Evolutionary conservation across 2,797 vertebrate species (phyloP).

Genomic region (Myotis pilosus): DNA sequence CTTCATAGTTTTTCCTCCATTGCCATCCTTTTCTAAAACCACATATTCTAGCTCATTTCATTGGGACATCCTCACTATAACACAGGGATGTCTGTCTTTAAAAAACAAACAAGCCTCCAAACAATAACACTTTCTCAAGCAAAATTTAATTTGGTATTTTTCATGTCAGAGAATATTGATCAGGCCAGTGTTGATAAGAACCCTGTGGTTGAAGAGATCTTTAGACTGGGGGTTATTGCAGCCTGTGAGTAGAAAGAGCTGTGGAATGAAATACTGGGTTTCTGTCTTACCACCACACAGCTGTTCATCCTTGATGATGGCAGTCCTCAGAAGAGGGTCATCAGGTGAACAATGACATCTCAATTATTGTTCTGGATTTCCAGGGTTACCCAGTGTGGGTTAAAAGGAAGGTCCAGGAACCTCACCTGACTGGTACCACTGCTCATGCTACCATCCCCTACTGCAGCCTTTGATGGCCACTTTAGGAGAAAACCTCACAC

Average conservation of each 20-base stretch:
- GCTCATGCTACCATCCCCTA: background rate
- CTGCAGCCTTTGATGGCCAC: background rate
- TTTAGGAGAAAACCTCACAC: background rate
- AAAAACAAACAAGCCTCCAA: background rate
- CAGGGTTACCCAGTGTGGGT: background rate
- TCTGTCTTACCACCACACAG: background rate
- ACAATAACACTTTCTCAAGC: background rate
- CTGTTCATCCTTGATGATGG: background rate
- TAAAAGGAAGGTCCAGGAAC: background rate
- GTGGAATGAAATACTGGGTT: background rate
- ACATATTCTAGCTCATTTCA: background rate
- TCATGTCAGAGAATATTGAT: background rate
- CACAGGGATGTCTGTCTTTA: background rate
- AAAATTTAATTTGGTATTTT: background rate
- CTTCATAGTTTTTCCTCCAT: background rate
- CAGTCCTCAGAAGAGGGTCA: background rate
- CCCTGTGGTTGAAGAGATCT: background rate
- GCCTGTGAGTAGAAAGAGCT: background rate
- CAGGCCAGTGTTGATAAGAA: background rate
- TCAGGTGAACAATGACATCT: background rate
- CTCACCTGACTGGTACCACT: background rate
- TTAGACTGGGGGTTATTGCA: background rate
- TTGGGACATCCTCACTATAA: background rate
- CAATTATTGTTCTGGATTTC: background rate
- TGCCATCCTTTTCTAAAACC: background rate